A percentile compares a stretch with the other conserved stretches of the same genome.
These are phyloP conservation scores for Eutrigla gurnardus DNA, from an alignment of 2,797 vertebrate genomes.

Conservation along the genomic window DNA sequence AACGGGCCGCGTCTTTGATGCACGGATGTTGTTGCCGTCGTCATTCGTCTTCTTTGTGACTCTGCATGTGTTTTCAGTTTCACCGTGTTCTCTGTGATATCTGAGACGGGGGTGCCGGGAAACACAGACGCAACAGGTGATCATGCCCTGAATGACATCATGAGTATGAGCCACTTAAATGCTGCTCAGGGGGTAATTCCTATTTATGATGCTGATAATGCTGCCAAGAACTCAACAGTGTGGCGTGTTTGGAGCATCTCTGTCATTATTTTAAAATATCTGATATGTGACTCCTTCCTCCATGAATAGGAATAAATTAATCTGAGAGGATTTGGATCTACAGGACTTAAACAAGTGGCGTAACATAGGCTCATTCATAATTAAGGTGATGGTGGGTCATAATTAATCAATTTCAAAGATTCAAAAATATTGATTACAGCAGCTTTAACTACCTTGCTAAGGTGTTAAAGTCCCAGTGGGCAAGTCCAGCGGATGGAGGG, in stretches of 20 bases:
- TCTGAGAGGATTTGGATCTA: background rate
- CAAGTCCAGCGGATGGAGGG: too few relatives aligned
- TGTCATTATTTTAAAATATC: conserved; percentile 3
- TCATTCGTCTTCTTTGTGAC: conserved; percentile 22
- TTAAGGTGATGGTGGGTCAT: too few relatives aligned
- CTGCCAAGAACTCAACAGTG: background rate
- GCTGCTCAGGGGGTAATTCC: background rate
- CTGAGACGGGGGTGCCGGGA: conserved; percentile 4
- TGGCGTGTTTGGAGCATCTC: conserved; percentile 2
- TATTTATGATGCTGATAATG: conserved; percentile 10
- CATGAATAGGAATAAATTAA: background rate
- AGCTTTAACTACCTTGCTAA: background rate
- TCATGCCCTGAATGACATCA: conserved; percentile 6
- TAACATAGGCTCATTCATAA: too few relatives aligned
- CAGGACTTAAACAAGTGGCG: too few relatives aligned
- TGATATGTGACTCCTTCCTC: background rate
- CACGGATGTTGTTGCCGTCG: background rate
- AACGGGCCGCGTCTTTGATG: conserved; percentile 38
- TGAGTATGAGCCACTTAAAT: background rate
- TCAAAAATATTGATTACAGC: background rate
- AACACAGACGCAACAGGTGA: conserved; percentile 16
- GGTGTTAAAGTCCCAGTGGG: background rate
- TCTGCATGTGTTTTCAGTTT: conserved; percentile 23
- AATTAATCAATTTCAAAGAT: too few relatives aligned
- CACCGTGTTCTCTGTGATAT: background rate